Evolutionary conservation across 2,113 vertebrate genomes (phyloP).

Genomic region (Channa argus): DNA sequence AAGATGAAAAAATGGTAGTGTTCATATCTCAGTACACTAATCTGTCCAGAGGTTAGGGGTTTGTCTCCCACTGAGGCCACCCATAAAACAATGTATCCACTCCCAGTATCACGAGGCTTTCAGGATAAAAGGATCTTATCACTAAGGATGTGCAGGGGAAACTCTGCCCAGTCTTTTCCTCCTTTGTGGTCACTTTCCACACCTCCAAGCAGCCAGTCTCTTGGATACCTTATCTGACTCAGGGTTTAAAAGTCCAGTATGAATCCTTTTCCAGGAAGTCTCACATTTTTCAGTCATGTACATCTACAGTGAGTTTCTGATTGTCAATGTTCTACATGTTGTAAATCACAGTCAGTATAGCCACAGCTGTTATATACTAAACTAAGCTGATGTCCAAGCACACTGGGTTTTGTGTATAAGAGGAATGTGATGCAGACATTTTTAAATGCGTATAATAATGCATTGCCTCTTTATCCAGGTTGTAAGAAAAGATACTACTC

Average conservation of each 20-base stretch:
- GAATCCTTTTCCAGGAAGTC: constrained; percentile 41
- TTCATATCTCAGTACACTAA: not conserved
- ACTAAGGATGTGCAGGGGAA: constrained; percentile 75
- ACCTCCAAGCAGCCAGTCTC: constrained; percentile 51
- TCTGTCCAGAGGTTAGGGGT: constrained; percentile 1
- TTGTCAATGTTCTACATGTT: not conserved
- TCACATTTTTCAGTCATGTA: constrained; percentile 6
- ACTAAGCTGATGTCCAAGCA: not conserved
- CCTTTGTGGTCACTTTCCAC: constrained; percentile 59
- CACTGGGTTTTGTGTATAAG: not conserved
- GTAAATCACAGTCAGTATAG: not conserved
- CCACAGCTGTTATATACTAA: too few species aligned
- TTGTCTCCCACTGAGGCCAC: constrained; percentile 35
- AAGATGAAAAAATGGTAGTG: not conserved
- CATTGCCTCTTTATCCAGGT: not conserved
- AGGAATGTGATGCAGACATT: constrained; percentile 12
- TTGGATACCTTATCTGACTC: constrained; percentile 57
- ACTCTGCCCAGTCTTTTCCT: constrained; percentile 75
- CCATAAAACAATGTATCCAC: constrained; percentile 37
- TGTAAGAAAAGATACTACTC: not conserved
- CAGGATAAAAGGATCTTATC: constrained; percentile 73
- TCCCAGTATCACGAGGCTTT: constrained; percentile 34
- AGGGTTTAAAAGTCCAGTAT: constrained; percentile 34
- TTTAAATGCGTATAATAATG: not conserved
- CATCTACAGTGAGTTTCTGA: not conserved